Percentiles rank a stretch among this genome's conserved stretches.
Conservation (phyloP, 2,797 vertebrate species). For the Denticeps clupeoides region DNA sequence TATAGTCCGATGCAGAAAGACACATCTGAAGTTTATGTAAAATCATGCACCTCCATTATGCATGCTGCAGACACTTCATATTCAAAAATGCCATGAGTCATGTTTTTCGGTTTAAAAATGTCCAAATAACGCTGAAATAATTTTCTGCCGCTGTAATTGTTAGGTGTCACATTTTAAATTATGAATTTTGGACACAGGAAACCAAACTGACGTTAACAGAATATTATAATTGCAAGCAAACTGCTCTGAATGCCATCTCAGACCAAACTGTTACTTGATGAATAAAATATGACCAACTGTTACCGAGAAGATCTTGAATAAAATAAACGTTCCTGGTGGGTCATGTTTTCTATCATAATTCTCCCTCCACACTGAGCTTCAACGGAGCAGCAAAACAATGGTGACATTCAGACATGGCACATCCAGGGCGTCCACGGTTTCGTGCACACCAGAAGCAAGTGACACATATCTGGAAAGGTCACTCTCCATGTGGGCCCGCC, state of each 20-base stretch:
- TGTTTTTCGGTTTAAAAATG: no score
- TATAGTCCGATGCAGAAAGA: no score
- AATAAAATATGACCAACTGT: slow-evolving; percentile 1
- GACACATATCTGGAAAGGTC: slow-evolving; percentile 49
- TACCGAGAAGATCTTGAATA: background rate
- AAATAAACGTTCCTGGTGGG: background rate
- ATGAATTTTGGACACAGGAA: no score
- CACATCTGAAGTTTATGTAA: no score
- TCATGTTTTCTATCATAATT: background rate
- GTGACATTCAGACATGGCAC: slow-evolving; percentile 31
- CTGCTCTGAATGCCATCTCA: background rate
- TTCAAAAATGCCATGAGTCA: no score
- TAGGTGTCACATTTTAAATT: no score
- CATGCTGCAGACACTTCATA: no score
- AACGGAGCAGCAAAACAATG: slow-evolving; percentile 19
- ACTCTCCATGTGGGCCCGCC: slow-evolving; percentile 28
- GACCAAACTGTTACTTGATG: background rate
- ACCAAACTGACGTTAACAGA: background rate
- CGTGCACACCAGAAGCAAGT: slow-evolving; percentile 31
- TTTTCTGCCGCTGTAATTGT: no score
- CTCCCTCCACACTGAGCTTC: slow-evolving; percentile 16
- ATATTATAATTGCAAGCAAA: background rate
- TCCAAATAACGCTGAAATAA: no score
- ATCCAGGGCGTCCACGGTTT: slow-evolving; percentile 23
- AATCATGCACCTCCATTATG: no score